Base-by-base conservation (phyloP, 2,797 vertebrate genomes). In the Thalassophryne amazonica region DNA sequence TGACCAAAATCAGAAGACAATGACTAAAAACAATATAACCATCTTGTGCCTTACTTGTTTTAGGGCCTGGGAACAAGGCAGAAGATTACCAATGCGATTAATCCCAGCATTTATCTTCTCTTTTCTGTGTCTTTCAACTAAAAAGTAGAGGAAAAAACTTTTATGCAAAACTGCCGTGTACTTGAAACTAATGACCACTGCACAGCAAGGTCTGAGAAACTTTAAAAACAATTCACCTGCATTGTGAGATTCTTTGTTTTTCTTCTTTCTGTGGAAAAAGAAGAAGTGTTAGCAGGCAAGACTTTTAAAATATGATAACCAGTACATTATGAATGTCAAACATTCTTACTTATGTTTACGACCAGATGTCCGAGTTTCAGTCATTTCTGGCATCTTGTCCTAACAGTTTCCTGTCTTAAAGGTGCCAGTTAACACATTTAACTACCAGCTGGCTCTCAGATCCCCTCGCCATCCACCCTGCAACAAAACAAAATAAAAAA, bases 21-120 rank as follows among this genome's bases (percentile, higher is more conserved):
- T 16, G 2, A 5, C 5, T 9, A 9, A 2, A 38, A 56, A 16
- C 5, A 46, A 27, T 12, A 28, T 37, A 10, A 4, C 3, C 35
- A 34, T 6, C 2, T 39, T 56, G 14, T 46, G 17, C 55, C 18
- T 64, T 78, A 92, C 97, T 92, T 98, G 97, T 79, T 99, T 99
- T 58, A 98, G 89, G 12, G 95, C 94, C 75, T 94, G 94, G 45
- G 97, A 99, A 77, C 97, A 99, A 0, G 97, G 97, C 69, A 99
- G 92, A 66, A 99, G 93, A 70, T 97, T 95, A 80, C 96, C 97
- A 60, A 99, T 99, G 79, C 94, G 92, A 75, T 93, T 98, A 78
- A 99, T 99, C 41, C 97, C 97, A 56, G 95, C 91, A 86, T 99
- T 99, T 60, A 99, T 99, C 89, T 99, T 99, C 86, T 98, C 97